phyloP scores from a whole-genome alignment of 1,140 invertebrate genomes.

The Drosophila busckii region DNA sequence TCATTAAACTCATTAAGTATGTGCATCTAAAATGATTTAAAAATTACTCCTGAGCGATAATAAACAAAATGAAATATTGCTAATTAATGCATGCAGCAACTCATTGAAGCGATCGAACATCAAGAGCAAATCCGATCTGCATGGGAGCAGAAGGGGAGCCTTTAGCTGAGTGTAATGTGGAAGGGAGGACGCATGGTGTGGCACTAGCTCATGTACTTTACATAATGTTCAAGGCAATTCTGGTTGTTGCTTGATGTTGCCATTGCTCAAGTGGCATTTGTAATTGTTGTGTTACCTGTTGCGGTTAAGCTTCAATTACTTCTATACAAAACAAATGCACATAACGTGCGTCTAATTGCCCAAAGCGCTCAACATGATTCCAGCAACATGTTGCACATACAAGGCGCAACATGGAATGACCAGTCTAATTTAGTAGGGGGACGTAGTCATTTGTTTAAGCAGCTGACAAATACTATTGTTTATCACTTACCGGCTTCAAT shows the following conservation, averaged over 20 bases:
- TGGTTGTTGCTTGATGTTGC: conserved; percentile 49
- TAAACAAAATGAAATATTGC: conserved; percentile 20
- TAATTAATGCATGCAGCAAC: conserved; percentile 40
- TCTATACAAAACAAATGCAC: conserved; percentile 74
- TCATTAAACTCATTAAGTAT: conserved; percentile 25
- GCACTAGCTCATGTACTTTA: conserved; percentile 58
- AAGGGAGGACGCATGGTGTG: conserved; percentile 5
- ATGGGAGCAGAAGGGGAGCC: conserved; percentile 36
- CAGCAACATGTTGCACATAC: conserved; percentile 48
- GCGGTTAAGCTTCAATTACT: conserved; percentile 73
- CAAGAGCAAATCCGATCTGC: conserved; percentile 46
- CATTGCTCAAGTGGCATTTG: conserved; percentile 55
- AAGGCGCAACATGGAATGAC: conserved; percentile 4
- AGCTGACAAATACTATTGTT: conserved; percentile 25
- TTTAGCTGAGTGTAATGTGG: background rate
- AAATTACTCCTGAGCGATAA: no score
- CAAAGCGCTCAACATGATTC: conserved; percentile 18
- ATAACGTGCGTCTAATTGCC: conserved; percentile 68
- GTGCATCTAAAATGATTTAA: conserved; percentile 61
- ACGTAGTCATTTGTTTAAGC: background rate
- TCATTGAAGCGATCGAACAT: conserved; percentile 11
- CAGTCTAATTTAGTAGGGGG: no score
- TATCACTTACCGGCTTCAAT: conserved; percentile 86
- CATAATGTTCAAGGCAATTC: conserved; percentile 65
- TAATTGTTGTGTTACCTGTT: conserved; percentile 32